Base-by-base conservation (phyloP, 2,113 vertebrate genomes). In the Mesitornis unicolor region DNA sequence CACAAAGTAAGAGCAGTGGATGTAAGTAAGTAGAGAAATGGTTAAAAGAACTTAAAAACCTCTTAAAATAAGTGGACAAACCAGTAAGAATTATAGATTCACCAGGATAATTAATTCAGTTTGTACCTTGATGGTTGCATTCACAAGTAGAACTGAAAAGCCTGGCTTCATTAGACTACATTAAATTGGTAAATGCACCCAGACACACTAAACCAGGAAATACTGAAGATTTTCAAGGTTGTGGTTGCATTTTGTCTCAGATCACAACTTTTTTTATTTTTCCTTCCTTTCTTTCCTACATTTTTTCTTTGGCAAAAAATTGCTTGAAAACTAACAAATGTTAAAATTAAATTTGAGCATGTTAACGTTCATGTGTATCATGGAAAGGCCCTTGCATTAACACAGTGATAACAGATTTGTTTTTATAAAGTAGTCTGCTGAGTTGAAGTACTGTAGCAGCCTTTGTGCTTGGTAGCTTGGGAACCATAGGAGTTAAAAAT, bases 321-420 rank as follows among this genome's bases (percentile, higher is more conserved):
- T 50, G 4, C 65, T 74, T 76, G 40, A 65, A 87, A 87, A 61
- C 36, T 69, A 29, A 75, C 61, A 85, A 48, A 78, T 84, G 18
- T 29, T 82, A 45, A 78, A 92, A 90, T 70, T 80, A 79, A 74
- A 84, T 85, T 47, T 8, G 31, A 80, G 29, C 33, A 14, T 67
- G 76, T 96, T 83, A 85, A 40, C 45, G 35, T 65, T 79, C 96
- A 94, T 89, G 50, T 47, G 51, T 40, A n/a, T 79, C 93, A 69
- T 38, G 59, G 22, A 93, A 83, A 79, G 31, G 29, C 3, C 45
- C 89, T 89, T 91, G 82, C 45, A 79, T 51, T 77, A 35, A 73
- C 65, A 57, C 85, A 50, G 45, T 85, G 87, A 65, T 84, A 95
- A 85, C 16, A 65, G 84, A 73, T 87, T 48, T 89, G 48, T 45